phyloP scores from a whole-genome alignment of 2,113 vertebrate genomes.

The Carollia perspicillata region DNA sequence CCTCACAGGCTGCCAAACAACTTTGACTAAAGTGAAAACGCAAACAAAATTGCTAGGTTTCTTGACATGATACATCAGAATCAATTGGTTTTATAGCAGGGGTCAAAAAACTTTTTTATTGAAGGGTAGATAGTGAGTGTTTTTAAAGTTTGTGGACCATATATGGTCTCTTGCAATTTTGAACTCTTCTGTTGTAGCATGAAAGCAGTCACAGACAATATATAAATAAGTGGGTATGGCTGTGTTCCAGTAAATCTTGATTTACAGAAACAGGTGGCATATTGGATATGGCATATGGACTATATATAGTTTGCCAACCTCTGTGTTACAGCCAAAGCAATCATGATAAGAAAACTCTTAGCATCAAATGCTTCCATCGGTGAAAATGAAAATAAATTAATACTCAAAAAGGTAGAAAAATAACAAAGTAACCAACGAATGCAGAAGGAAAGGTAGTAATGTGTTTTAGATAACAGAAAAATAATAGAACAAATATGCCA shows the following conservation, averaged over 20 bases:
- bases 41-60: neutral
- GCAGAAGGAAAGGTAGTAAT: neutral
- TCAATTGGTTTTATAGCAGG: neutral
- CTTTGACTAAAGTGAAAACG: neutral
- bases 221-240: neutral
- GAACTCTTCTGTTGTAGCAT: neutral
- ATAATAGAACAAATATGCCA: neutral
- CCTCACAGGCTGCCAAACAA: neutral
- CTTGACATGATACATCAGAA: neutral
- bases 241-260: neutral
- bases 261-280: neutral
- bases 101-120: neutral
- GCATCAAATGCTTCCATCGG: neutral
- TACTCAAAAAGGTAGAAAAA: neutral
- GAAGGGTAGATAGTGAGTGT: neutral
- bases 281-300: neutral
- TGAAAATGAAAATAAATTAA: neutral
- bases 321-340: neutral
- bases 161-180: neutral
- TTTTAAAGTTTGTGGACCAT: neutral
- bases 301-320: neutral
- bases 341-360: neutral
- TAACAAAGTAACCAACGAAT: neutral
- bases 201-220: neutral
- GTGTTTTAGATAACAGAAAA: neutral